These are phyloP conservation scores for Mergus octosetaceus DNA, from an alignment of 2,797 vertebrate species.

Conservation along the genomic window DNA sequence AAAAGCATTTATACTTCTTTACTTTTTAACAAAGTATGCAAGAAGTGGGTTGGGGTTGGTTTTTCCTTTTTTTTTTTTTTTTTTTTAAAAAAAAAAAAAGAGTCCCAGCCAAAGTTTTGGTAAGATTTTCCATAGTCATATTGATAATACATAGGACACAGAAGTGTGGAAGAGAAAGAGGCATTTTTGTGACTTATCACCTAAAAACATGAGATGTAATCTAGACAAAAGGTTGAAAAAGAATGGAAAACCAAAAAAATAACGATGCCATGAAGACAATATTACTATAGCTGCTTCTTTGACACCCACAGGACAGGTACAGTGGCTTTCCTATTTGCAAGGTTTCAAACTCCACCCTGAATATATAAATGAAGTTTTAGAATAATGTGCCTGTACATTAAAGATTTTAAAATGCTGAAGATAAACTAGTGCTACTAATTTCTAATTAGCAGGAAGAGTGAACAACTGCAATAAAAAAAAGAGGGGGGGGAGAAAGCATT, in stretches of 20 bases:
- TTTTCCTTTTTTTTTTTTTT: background rate
- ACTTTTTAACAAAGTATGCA: background rate
- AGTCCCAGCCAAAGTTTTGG: background rate
- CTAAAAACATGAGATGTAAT: background rate
- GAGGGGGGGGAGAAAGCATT: background rate
- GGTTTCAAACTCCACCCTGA: background rate
- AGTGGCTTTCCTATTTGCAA: fast-evolving
- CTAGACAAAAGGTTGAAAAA: background rate
- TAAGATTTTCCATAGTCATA: background rate
- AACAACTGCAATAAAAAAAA: background rate
- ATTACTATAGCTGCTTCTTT: background rate
- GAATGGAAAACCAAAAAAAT: background rate
- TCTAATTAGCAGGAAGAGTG: background rate
- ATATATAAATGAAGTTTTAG: background rate
- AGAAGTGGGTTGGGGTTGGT: background rate
- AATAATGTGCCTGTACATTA: fast-evolving
- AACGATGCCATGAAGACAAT: background rate
- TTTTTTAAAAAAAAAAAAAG: background rate
- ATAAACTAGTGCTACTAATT: background rate
- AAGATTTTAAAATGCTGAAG: background rate
- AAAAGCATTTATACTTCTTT: background rate
- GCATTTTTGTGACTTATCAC: background rate
- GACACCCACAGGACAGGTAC: background rate
- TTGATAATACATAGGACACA: background rate
- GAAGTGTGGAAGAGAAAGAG: background rate